Conservation (phyloP, 1,140 invertebrate species). For the Nephila pilipes region DNA sequence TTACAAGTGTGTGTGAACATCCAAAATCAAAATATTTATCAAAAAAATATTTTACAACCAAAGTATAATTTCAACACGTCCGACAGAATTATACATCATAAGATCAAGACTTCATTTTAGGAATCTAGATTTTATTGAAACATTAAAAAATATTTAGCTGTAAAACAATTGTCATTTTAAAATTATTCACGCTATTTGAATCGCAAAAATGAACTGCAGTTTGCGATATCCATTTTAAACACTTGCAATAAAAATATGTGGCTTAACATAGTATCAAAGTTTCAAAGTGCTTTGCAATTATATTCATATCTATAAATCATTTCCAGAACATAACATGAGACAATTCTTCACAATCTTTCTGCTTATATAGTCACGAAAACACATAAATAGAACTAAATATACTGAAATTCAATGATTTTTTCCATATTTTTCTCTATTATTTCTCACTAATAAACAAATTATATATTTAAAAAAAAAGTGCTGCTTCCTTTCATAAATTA, state of each 20-base stretch:
- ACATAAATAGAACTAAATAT: not conserved
- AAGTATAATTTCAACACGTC: no score
- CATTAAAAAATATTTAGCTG: no score
- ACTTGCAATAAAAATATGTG: not conserved
- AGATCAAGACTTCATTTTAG: no score
- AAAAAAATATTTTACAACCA: no score
- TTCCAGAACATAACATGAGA: not conserved
- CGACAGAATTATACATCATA: no score
- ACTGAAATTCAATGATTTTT: not conserved
- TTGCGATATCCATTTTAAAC: not conserved
- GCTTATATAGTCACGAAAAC: not conserved
- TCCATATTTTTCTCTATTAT: not conserved
- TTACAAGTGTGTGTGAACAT: no score
- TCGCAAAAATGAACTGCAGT: not conserved
- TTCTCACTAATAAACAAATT: not conserved
- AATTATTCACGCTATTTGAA: no score
- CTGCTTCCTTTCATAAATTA: not conserved
- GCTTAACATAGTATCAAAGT: not conserved
- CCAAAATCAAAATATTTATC: no score
- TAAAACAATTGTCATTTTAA: no score
- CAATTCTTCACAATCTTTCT: not conserved
- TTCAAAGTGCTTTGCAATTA: not conserved
- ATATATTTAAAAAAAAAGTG: no score
- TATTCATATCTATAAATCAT: not conserved
- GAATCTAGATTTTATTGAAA: no score